These are phyloP conservation scores for Catostomus latipinnis DNA, from an alignment of 2,797 vertebrate species.

Conservation along the genomic window DNA sequence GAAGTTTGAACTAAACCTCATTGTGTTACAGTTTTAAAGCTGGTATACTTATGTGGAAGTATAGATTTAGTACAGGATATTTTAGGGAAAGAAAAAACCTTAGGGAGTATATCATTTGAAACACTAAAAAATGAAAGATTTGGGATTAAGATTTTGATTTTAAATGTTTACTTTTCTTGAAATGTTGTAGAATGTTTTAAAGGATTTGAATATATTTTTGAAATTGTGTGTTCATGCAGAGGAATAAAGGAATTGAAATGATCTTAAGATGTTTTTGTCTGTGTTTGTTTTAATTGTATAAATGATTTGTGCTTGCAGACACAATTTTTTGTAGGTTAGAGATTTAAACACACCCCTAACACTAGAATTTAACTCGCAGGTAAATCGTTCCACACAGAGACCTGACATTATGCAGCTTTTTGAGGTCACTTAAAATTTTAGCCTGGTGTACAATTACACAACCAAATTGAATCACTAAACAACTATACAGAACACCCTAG, in stretches of 20 bases:
- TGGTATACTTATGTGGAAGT: slow-evolving; percentile 3
- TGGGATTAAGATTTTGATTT: slow-evolving; percentile 4
- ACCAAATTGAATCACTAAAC: not conserved
- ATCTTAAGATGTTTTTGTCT: not conserved
- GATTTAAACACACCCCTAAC: too few species aligned
- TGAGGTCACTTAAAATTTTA: too few species aligned
- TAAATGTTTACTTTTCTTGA: slow-evolving; percentile 17
- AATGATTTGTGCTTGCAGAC: too few species aligned
- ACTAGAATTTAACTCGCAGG: too few species aligned
- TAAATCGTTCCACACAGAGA: too few species aligned
- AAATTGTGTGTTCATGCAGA: slow-evolving; percentile 18
- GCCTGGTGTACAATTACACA: not conserved
- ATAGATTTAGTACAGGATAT: not conserved
- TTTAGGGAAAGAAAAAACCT: not conserved
- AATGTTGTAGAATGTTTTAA: slow-evolving; percentile 7
- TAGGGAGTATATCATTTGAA: not conserved
- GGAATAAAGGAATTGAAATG: slow-evolving; percentile 43
- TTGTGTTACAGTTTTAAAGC: slow-evolving; percentile 22
- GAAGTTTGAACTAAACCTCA: not conserved
- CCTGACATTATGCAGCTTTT: not conserved
- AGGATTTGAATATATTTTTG: slow-evolving; percentile 39
- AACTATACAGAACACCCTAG: not conserved
- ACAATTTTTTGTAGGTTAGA: too few species aligned
- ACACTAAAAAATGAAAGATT: not conserved
- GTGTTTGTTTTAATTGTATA: not conserved